These are phyloP conservation scores for Engraulis encrasicolus DNA, from an alignment of 2,113 vertebrate species.

Conservation along the genomic window DNA sequence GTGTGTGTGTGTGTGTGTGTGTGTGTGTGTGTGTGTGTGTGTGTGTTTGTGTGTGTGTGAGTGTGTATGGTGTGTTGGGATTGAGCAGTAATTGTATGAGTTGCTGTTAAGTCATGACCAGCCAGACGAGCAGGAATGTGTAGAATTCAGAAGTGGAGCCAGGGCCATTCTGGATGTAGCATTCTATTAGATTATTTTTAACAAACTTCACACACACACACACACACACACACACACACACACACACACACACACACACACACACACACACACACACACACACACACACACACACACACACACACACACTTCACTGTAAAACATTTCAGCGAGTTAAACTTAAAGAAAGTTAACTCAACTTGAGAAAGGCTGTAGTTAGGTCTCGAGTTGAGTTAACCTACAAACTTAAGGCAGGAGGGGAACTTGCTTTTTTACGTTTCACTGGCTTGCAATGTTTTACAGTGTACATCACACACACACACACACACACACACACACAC, in stretches of 20 bases:
- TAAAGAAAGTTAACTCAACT: too few relatives aligned
- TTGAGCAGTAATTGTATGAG: conserved; percentile 18
- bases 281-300: background rate
- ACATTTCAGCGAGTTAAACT: too few relatives aligned
- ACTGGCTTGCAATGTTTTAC: too few relatives aligned
- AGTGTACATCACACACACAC: conserved; percentile 21
- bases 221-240: too few relatives aligned
- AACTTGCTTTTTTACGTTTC: too few relatives aligned
- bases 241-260: background rate
- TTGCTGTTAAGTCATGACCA: conserved; percentile 15
- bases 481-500: conserved; percentile 1
- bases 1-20: conserved; percentile 26
- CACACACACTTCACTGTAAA: too few relatives aligned
- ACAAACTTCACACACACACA: conserved; percentile 13
- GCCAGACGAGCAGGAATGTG: conserved; percentile 17
- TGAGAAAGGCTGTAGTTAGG: too few relatives aligned
- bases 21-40: too few relatives aligned
- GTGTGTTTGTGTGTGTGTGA: too few relatives aligned
- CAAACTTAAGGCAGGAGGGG: too few relatives aligned
- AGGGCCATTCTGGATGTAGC: conserved; percentile 3
- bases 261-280: conserved; percentile 21
- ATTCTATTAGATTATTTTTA: conserved; percentile 24
- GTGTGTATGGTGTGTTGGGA: conserved; percentile 24
- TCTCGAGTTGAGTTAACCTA: too few relatives aligned
- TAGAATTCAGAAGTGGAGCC: conserved; percentile 14